Percentiles rank a stretch among this genome's conserved stretches.
phyloP scores from a whole-genome alignment of 2,797 vertebrate species.

The Agapornis canus region DNA sequence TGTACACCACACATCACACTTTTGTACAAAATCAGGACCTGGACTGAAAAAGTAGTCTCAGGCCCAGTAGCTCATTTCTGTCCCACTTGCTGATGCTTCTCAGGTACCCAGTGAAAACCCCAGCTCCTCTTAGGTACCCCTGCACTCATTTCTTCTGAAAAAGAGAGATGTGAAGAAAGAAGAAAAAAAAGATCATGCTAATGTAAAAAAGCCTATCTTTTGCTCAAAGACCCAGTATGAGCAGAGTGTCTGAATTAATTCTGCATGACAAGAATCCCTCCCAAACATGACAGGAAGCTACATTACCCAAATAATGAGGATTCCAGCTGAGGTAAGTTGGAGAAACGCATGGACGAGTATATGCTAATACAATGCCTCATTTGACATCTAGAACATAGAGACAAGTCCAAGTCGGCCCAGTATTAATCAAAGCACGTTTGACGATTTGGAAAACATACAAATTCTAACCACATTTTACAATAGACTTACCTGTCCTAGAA shows the following conservation, averaged over 20 bases:
- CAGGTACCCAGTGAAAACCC: background rate
- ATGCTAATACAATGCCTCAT: constrained; percentile 17
- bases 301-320: constrained; percentile 31
- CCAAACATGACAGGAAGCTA: constrained; percentile 28
- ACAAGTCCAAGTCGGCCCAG: background rate
- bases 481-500: constrained; percentile 16
- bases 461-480: constrained; percentile 25
- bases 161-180: background rate
- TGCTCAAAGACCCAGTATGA: background rate
- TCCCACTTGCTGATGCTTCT: background rate
- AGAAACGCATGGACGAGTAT: background rate
- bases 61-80: background rate
- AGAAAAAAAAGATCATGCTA: background rate
- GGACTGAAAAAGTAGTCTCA: background rate
- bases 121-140: background rate
- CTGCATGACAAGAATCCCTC: constrained; percentile 16
- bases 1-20: background rate
- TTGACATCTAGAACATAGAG: background rate
- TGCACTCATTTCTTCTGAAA: background rate
- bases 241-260: constrained; percentile 20
- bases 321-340: background rate
- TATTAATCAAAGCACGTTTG: constrained; percentile 29
- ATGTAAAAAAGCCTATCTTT: background rate
- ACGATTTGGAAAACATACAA: background rate
- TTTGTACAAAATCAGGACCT: background rate